A percentile compares a stretch with the other conserved stretches of the same genome.
Evolutionary conservation across 2,888 invertebrate genomes (phyloP).

Genomic region (Drosophila maculinotata): DNA sequence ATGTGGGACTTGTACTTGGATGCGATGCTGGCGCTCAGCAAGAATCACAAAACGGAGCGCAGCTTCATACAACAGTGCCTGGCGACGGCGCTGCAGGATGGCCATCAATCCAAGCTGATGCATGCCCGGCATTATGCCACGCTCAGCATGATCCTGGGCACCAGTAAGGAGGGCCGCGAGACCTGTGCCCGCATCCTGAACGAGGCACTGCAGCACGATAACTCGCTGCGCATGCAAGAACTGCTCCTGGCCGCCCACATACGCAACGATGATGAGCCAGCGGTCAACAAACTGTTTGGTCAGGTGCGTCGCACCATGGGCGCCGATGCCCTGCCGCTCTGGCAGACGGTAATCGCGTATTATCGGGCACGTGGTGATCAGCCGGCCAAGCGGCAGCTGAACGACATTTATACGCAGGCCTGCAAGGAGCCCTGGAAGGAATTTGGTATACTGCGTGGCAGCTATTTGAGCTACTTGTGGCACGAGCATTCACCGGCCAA

Average conservation of each 20-base stretch:
- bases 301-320: slow-evolving; percentile 80
- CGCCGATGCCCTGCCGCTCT: slow-evolving; percentile 67
- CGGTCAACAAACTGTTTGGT: slow-evolving; percentile 84
- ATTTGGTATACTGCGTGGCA: slow-evolving; percentile 75
- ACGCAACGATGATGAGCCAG: slow-evolving; percentile 83
- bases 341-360: slow-evolving; percentile 77
- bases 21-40: slow-evolving; percentile 86
- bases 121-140: slow-evolving; percentile 86
- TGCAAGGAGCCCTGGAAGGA: slow-evolving; percentile 66
- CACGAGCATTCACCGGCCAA: slow-evolving; percentile 84
- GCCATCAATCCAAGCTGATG: slow-evolving; percentile 85
- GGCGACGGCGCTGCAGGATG: slow-evolving; percentile 86
- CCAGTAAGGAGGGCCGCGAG: slow-evolving; percentile 47
- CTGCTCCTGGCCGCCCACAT: slow-evolving; percentile 85
- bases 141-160: slow-evolving; percentile 67
- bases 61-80: slow-evolving; percentile 86
- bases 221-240: slow-evolving; percentile 84
- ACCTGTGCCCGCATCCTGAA: slow-evolving; percentile 73
- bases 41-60: slow-evolving; percentile 85
- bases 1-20: slow-evolving; percentile 87
- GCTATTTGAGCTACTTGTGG: slow-evolving; percentile 72
- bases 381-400: slow-evolving; percentile 61
- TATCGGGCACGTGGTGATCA: slow-evolving; percentile 74
- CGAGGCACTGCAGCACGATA: slow-evolving; percentile 85
- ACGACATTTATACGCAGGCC: slow-evolving; percentile 75